Conservation (phyloP, 2,113 vertebrate genomes). For the Ictidomys tridecemlineatus region DNA sequence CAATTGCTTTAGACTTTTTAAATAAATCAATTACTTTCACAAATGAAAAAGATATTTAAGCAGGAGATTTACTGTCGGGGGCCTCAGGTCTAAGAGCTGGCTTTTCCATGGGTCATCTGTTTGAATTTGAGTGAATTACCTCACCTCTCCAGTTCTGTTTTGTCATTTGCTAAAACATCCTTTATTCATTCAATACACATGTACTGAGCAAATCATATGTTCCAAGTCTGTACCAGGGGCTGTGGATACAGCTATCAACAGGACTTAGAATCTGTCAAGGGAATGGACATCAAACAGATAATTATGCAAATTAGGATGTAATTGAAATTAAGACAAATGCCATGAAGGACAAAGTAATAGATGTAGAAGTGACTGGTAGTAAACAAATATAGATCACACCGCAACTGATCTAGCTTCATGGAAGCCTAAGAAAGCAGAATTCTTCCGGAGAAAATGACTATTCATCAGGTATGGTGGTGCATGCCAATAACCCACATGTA, state of each 20-base stretch:
- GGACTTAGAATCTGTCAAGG: neutral
- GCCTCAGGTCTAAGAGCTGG: neutral
- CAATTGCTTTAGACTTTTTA: slow-evolving; percentile 6
- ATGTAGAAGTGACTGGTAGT: no score
- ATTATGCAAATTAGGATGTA: neutral
- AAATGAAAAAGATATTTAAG: neutral
- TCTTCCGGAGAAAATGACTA: neutral
- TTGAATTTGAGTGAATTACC: neutral
- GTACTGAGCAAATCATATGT: neutral
- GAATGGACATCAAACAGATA: neutral
- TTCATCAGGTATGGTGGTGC: no score
- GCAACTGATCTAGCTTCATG: neutral
- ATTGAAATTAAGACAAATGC: slow-evolving; percentile 14
- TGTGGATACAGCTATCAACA: neutral
- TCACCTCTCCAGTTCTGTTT: neutral
- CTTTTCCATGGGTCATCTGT: neutral
- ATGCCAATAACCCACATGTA: neutral
- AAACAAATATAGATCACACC: neutral
- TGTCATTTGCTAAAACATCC: neutral
- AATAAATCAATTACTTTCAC: neutral
- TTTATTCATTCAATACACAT: neutral
- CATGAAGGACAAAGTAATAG: neutral
- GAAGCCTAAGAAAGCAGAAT: neutral
- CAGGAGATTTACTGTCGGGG: neutral
- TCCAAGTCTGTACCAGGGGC: neutral